A percentile compares a stretch with the other conserved stretches of the same genome.
These are phyloP conservation scores for Tribolium madens DNA, from an alignment of 1,140 invertebrate genomes.

Conservation along the genomic window DNA sequence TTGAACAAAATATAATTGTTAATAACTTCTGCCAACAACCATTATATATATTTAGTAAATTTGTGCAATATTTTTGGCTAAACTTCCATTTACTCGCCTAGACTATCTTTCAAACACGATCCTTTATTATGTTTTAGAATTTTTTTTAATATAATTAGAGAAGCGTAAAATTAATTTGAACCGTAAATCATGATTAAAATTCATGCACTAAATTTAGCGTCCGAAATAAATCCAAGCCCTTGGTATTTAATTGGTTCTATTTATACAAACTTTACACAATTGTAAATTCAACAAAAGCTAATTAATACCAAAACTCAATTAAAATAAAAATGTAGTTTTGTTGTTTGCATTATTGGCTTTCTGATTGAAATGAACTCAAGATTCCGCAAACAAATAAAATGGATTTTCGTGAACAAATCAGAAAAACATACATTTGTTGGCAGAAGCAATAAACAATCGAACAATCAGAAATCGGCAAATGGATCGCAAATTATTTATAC, in stretches of 20 bases:
- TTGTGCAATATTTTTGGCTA: too few relatives aligned
- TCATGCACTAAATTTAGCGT: neutral
- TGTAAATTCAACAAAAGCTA: neutral
- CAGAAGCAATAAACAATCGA: slow-evolving; percentile 11
- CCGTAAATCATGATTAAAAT: neutral
- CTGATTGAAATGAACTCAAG: too few relatives aligned
- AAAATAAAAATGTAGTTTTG: neutral
- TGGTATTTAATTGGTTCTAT: neutral
- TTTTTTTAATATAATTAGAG: too few relatives aligned
- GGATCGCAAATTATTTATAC: slow-evolving; percentile 19
- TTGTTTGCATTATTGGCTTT: too few relatives aligned
- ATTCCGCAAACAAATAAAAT: neutral
- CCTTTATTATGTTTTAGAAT: too few relatives aligned
- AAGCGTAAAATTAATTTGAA: neutral
- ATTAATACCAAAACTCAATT: neutral
- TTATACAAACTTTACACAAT: neutral
- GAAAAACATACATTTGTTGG: neutral
- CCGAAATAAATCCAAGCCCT: neutral
- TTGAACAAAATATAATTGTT: neutral
- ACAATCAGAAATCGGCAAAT: slow-evolving; percentile 9
- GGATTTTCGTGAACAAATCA: slow-evolving; percentile 24
- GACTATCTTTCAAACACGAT: too few relatives aligned
- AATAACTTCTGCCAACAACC: neutral
- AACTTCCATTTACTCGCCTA: too few relatives aligned
- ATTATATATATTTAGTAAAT: neutral